Base-by-base conservation (phyloP, 2,888 invertebrate genomes). In the Phrixothrix hirtus region DNA sequence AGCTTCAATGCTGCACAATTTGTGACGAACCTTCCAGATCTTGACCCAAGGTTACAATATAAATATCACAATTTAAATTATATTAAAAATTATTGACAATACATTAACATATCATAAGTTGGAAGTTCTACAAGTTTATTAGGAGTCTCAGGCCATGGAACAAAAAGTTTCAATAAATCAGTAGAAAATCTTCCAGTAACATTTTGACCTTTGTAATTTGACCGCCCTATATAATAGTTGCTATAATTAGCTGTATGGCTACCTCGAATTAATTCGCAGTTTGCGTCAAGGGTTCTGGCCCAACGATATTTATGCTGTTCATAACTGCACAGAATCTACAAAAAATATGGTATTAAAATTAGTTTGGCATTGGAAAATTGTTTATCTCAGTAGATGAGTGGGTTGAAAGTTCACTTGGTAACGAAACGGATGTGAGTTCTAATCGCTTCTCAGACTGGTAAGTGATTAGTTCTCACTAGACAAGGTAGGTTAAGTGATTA, bases 291-390 rank as follows among this genome's bases (percentile, higher is more conserved):
- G 1, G 32, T 3, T 9, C 16, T 11, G 3, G 9, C 7, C 42
- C 42, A 42, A n/a, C 11, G 17, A 13, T 30, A 16, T 12, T 13
- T 32, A 1, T 32, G 9, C 1, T 6, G 7, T 12, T 42, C 11
- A 9, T 12, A 1, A 21, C 32, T 32, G 32, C 42, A 42, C 12
- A 42, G 21, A 32, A 42, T 32, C 42, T 42, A 32, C 10, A 32
- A 42, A 41, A n/a, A n/a, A n/a, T n/a, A n/a, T n/a, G n/a, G n/a
- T n/a, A n/a, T n/a, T n/a, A n/a, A n/a, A n/a, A n/a, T n/a, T n/a
- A n/a, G n/a, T n/a, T n/a, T n/a, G n/a, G n/a, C n/a, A n/a, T n/a
- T n/a, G n/a, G n/a, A n/a, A n/a, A n/a, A n/a, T n/a, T n/a, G n/a
- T n/a, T n/a, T n/a, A n/a, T n/a, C n/a, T n/a, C n/a, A n/a, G n/a